These are phyloP conservation scores for Chrysotoxum bicinctum DNA, from an alignment of 2,888 invertebrate species.

Conservation along the genomic window DNA sequence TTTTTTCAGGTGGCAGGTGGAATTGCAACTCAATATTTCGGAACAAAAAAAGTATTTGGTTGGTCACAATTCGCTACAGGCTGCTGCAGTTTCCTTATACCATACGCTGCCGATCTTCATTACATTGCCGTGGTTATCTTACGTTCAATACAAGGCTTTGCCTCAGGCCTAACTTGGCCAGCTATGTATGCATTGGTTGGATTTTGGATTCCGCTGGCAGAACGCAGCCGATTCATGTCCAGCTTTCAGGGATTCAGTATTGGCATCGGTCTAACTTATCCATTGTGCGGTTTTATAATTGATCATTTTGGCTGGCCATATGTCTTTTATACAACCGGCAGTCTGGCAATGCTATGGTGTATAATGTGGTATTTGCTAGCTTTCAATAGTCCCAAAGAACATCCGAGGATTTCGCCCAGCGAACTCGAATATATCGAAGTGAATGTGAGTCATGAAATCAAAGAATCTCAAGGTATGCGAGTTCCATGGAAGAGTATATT, in stretches of 20 bases:
- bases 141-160: constrained; percentile 87
- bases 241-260: constrained; percentile 90
- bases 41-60: constrained; percentile 87
- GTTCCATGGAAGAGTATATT: constrained; percentile 87
- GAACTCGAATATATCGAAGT: constrained; percentile 87
- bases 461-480: constrained; percentile 81
- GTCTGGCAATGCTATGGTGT: constrained; percentile 86
- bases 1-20: constrained; percentile 84
- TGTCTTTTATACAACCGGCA: constrained; percentile 88
- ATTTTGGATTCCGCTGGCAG: constrained; percentile 88
- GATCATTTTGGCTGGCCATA: constrained; percentile 86
- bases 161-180: constrained; percentile 89
- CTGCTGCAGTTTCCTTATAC: constrained; percentile 86
- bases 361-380: constrained; percentile 87
- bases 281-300: constrained; percentile 87
- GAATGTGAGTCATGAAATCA: constrained; percentile 83
- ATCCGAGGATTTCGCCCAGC: constrained; percentile 86
- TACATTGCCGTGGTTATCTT: constrained; percentile 85
- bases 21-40: constrained; percentile 87
- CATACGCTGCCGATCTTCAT: constrained; percentile 85
- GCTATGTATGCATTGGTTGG: constrained; percentile 89
- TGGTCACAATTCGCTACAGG: constrained; percentile 88
- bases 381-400: constrained; percentile 86
- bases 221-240: constrained; percentile 88
- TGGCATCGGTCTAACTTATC: constrained; percentile 88